Conservation (phyloP, 2,888 invertebrate species). For the Urechis unicinctus region DNA sequence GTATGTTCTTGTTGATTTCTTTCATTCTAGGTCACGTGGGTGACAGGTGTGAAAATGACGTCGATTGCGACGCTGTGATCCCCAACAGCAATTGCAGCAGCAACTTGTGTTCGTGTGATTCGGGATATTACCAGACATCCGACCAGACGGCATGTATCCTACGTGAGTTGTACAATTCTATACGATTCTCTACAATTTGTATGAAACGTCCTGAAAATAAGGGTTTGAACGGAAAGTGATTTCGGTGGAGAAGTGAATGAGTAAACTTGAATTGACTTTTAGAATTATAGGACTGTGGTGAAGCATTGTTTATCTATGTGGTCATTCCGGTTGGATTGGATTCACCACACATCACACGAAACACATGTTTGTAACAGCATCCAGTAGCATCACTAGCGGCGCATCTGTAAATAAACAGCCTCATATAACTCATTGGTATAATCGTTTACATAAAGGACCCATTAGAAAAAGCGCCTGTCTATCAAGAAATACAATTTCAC, state of each 20-base stretch:
- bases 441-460: too few species aligned
- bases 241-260: too few species aligned
- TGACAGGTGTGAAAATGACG: not conserved
- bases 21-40: not conserved
- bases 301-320: too few species aligned
- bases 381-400: too few species aligned
- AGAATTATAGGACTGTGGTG: too few species aligned
- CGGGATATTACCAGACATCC: conserved; percentile 2
- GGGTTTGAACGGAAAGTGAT: not conserved
- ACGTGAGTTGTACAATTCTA: conserved; percentile 17
- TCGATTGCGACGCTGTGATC: not conserved
- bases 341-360: not conserved
- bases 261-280: too few species aligned
- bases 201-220: not conserved
- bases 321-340: not conserved
- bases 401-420: too few species aligned
- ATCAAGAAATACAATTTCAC: too few species aligned
- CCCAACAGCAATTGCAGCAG: conserved; percentile 7
- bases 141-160: conserved; percentile 4
- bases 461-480: too few species aligned
- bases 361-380: too few species aligned
- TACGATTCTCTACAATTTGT: conserved; percentile 1
- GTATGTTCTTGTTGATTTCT: not conserved
- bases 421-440: too few species aligned
- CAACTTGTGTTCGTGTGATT: conserved; percentile 4